These are phyloP conservation scores for Silvanus unidentatus DNA, from an alignment of 2,888 invertebrate species.

Conservation along the genomic window DNA sequence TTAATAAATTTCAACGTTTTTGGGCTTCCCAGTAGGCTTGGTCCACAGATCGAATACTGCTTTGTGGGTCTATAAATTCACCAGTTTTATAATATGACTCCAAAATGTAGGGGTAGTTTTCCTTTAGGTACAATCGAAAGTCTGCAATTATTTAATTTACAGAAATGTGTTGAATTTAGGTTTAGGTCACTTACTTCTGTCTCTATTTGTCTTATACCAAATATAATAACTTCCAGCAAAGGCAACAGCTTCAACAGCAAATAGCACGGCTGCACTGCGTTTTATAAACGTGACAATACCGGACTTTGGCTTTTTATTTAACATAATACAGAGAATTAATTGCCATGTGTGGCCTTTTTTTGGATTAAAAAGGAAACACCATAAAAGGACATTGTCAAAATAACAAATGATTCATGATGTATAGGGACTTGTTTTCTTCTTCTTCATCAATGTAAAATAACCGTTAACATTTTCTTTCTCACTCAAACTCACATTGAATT, in stretches of 20 bases:
- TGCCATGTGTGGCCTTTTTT: conserved; percentile 9
- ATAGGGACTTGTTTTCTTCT: no score
- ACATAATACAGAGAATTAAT: conserved; percentile 49
- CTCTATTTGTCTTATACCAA: conserved; percentile 64
- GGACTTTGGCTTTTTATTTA: conserved; percentile 59
- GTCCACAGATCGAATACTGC: conserved; percentile 51
- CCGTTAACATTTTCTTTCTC: no score
- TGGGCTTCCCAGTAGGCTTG: conserved; percentile 51
- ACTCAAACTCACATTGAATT: no score
- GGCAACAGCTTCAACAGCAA: conserved; percentile 55
- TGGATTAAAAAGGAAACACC: neutral
- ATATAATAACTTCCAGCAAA: conserved; percentile 58
- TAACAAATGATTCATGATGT: no score
- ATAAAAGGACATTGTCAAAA: conserved; percentile 2
- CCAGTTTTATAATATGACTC: conserved; percentile 66
- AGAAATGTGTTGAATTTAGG: conserved; percentile 12
- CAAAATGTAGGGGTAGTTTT: conserved; percentile 60
- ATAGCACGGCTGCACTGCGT: conserved; percentile 51
- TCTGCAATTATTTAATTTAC: conserved; percentile 49
- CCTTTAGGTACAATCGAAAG: conserved; percentile 62
- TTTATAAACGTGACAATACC: conserved; percentile 44
- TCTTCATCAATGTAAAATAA: no score
- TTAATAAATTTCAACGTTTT: conserved; percentile 47
- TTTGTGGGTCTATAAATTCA: conserved; percentile 53
- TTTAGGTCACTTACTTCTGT: conserved; percentile 55